Percentiles rank a stretch among this genome's conserved stretches.
phyloP scores from a whole-genome alignment of 1,140 invertebrate genomes.

The Acromyrmex heyeri region DNA sequence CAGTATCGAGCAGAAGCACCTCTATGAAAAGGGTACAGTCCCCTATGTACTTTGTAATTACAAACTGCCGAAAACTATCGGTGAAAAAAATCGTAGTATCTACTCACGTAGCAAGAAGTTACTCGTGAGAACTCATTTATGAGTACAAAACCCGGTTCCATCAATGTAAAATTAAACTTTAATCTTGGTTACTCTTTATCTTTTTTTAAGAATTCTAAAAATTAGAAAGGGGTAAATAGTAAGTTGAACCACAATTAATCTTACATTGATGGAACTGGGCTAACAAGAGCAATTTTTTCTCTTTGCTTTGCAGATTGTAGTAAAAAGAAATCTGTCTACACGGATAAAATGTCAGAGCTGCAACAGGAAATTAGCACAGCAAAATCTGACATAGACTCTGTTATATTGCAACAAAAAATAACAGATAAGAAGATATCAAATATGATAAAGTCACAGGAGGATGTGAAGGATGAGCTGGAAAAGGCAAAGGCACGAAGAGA shows the following conservation, averaged over 20 bases:
- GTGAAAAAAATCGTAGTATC: neutral
- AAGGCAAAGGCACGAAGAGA: constrained; percentile 68
- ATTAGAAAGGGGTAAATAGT: too few relatives aligned
- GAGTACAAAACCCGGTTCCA: too few relatives aligned
- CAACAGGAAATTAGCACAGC: constrained; percentile 60
- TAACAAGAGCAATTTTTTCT: neutral
- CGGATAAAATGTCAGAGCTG: constrained; percentile 63
- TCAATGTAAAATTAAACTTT: too few relatives aligned
- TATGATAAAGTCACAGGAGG: constrained; percentile 60
- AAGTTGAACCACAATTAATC: too few relatives aligned
- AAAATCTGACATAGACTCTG: constrained; percentile 64
- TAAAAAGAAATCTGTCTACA: constrained; percentile 14
- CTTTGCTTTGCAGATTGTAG: neutral
- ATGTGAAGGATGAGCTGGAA: constrained; percentile 60
- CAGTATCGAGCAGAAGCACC: constrained; percentile 1
- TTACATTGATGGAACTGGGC: too few relatives aligned
- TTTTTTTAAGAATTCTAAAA: too few relatives aligned
- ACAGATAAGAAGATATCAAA: constrained; percentile 76
- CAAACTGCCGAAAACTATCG: neutral
- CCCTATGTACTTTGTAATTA: neutral
- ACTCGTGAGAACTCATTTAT: too few relatives aligned
- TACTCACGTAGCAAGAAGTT: neutral
- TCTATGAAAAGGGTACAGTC: constrained; percentile 45
- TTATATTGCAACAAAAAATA: constrained; percentile 73
- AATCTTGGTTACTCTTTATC: too few relatives aligned